A percentile compares a stretch with the other conserved stretches of the same genome.
These are phyloP conservation scores for Drepana arcuata DNA, from an alignment of 1,140 invertebrate genomes.

Conservation along the genomic window DNA sequence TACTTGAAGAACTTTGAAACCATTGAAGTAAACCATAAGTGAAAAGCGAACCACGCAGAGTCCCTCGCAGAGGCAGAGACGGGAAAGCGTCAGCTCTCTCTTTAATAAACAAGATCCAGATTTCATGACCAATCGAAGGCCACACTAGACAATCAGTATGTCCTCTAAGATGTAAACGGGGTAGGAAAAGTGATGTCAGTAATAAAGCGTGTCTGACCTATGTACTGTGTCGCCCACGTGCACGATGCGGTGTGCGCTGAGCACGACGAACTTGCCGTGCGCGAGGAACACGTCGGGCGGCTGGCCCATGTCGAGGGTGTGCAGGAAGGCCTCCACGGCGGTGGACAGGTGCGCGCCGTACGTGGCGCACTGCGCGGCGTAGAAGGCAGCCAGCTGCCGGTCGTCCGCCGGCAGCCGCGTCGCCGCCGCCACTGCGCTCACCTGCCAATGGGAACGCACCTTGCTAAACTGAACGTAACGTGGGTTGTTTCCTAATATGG, in stretches of 20 bases:
- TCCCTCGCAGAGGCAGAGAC: too few species aligned
- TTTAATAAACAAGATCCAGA: too few species aligned
- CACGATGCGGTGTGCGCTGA: constrained; percentile 93
- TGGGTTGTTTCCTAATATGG: too few species aligned
- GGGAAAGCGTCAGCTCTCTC: too few species aligned
- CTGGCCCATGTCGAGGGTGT: constrained; percentile 92
- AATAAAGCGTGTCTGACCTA: constrained; percentile 27
- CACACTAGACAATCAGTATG: too few species aligned
- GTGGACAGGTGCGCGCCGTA: constrained; percentile 88
- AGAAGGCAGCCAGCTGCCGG: constrained; percentile 87
- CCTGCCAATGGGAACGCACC: constrained; percentile 28
- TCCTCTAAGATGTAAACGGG: too few species aligned
- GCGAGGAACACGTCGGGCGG: constrained; percentile 94
- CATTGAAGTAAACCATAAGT: too few species aligned
- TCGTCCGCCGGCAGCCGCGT: constrained; percentile 83
- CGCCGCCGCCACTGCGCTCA: constrained; percentile 64
- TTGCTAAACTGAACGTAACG: too few species aligned
- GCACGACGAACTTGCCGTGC: constrained; percentile 93
- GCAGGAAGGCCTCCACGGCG: constrained; percentile 92
- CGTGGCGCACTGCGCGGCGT: constrained; percentile 86
- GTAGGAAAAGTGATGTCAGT: neutral
- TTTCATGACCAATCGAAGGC: too few species aligned
- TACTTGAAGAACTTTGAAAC: too few species aligned
- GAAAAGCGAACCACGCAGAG: too few species aligned
- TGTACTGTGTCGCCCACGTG: constrained; percentile 94